Conservation (phyloP, 2,797 vertebrate genomes). For the Bovichtus diacanthus region DNA sequence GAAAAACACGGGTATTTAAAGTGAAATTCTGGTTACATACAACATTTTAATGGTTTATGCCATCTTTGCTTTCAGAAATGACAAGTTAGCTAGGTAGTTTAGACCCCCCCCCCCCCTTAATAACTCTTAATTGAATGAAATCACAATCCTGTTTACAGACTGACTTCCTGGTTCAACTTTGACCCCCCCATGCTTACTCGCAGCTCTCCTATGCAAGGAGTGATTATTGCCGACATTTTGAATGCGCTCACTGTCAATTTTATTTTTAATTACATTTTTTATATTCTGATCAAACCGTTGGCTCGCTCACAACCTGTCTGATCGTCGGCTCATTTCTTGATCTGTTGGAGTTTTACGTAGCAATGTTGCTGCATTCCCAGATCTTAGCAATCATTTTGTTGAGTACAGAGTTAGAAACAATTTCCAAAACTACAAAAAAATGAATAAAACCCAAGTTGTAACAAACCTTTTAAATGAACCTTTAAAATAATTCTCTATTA, state of each 20-base stretch:
- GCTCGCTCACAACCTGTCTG: neutral
- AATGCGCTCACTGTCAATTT: neutral
- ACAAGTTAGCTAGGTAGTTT: neutral
- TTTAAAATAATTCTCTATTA: conserved; percentile 3
- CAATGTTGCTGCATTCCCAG: neutral
- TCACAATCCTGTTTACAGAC: neutral
- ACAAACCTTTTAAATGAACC: conserved; percentile 10
- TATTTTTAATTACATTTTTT: neutral
- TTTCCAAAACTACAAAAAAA: neutral
- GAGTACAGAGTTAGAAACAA: fast-evolving
- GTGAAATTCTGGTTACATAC: conserved; percentile 24
- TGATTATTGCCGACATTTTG: neutral
- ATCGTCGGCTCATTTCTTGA: neutral
- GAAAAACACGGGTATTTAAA: conserved; percentile 25
- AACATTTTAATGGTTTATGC: neutral
- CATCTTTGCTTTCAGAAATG: neutral
- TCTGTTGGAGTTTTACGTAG: neutral
- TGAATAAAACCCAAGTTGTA: neutral
- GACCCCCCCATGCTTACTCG: neutral
- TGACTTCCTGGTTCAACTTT: neutral
- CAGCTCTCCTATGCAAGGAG: neutral
- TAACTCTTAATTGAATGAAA: neutral
- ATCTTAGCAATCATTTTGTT: neutral
- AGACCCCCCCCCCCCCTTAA: too few species aligned
- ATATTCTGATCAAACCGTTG: neutral